Base-by-base conservation (phyloP, 2,113 vertebrate genomes). In the Pogonocichla stellata region DNA sequence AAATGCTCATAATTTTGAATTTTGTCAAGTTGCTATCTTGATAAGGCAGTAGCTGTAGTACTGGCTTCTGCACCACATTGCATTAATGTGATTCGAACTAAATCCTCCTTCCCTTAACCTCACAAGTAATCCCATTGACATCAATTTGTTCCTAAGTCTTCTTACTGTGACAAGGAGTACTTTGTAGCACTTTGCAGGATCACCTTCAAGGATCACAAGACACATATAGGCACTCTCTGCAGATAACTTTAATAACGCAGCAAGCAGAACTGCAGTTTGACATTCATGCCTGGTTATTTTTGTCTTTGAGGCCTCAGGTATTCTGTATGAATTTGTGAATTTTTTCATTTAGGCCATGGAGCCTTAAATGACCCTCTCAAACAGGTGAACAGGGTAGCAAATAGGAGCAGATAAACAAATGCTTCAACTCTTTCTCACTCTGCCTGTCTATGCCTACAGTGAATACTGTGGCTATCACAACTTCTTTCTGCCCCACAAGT, bases 151-250 rank as follows among this genome's bases (percentile, higher is more conserved):
- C 43, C 31, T 91, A 84, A 58, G 25, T 84, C 77, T 81, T 88
- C 88, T 90, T 92, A 87, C 67, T 79, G 48, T 75, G 71, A 78
- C 64, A 70, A 56, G 8, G 47, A 92, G 34, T 40, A 38, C 38
- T 38, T 80, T 64, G 42, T 42, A 42, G 34, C 54, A 74, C 69
- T 92, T 86, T 34, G 22, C 69, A 81, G 43, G 42, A 92, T 92
- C 90, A 94, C 88, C 75, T 95, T 96, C 92, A 94, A 72, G 83
- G 91, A 83, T 97, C 92, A 92, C 34, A 80, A 66, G 86, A 50
- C 18, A 69, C 33, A 40, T 56, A 78, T 9, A 8, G 1, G 19
- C 75, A 64, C 40, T 71, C 56, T 90, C 58, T 92, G 51, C 67
- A 81, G 86, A 51, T 62, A 88, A 60, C 36, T 87, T 90, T 75